These are phyloP conservation scores for Atherinosoma microstoma DNA, from an alignment of 2,797 vertebrate species.

Conservation along the genomic window DNA sequence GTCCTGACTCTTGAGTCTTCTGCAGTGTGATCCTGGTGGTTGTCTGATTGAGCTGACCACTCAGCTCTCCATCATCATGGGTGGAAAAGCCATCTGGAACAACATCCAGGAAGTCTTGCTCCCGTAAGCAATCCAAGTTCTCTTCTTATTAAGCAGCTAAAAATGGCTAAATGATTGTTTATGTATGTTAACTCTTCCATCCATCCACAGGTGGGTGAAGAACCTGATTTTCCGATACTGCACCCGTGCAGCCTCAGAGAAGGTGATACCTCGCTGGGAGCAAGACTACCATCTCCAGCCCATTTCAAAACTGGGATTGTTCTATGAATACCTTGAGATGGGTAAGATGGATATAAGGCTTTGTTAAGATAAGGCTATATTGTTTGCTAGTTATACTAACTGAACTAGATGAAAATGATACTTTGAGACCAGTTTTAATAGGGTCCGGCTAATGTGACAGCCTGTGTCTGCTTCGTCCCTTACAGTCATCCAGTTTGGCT, in stretches of 20 bases:
- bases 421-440: not conserved
- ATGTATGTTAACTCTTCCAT: not conserved
- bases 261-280: constrained; percentile 90
- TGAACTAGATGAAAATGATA: not conserved
- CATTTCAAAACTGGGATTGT: constrained; percentile 88
- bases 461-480: not conserved
- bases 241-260: constrained; percentile 77
- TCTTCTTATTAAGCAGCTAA: not conserved
- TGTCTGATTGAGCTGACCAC: constrained; percentile 94
- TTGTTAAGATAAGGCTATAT: not conserved
- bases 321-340: constrained; percentile 98
- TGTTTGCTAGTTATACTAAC: not conserved
- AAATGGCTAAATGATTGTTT: not conserved
- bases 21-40: constrained; percentile 94
- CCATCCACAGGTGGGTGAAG: constrained; percentile 88
- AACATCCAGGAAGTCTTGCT: constrained; percentile 94
- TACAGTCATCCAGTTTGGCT: constrained; percentile 96
- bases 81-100: constrained; percentile 96
- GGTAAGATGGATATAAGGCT: constrained; percentile 78
- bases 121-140: constrained; percentile 85
- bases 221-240: constrained; percentile 88
- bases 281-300: constrained; percentile 92
- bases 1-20: constrained; percentile 15
- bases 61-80: constrained; percentile 93
- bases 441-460: not conserved